Base-by-base conservation (phyloP, 2,888 invertebrate genomes). In the Mesorhabditis spiculigera region DNA sequence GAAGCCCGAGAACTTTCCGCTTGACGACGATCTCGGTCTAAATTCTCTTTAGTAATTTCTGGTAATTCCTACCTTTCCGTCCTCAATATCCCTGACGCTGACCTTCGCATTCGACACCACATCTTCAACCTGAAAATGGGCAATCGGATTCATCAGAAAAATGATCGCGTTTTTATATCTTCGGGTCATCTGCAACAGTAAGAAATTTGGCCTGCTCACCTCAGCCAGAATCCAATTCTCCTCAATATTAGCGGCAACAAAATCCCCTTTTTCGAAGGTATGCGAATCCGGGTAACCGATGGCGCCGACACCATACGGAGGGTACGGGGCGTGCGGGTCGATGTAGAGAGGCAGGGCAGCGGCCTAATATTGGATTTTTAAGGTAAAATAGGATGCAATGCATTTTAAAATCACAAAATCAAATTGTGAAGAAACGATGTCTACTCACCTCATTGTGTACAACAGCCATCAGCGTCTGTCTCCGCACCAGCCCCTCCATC, bases 41-140 rank as follows among this genome's bases (percentile, higher is more conserved):
- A 10, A 43, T 4, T 16, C 1, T 16, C n/a, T 0, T 13, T 45
- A 45, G 4, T 8, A 5, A 67, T 61, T 58, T 50, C 43, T 50
- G 3, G 28, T 4, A 45, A 44, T 16, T n/a, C 94, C 94, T 83
- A 63, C 61, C 45, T 94, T 93, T 86, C 96, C 95, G 84, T 95
- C 95, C 84, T 97, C 94, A 73, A 97, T 95, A 87, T 98, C 97
- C 86, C 95, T 94, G 8, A 98, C 94, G 87, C 96, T 95, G 87
- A 97, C 89, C 77, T 94, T 95, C 81, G 92, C 65, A n/a, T 41
- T 41, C 13, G 45, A 5, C 5, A 45, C 28, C 10, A 3, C 5
- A 41, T 13, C 42, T 6, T 42, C 50, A 45, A 45, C 28, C 45
- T 67, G 58, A 41, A 50, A 10, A 3, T 68, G 8, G 63, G 44